Evolutionary conservation across 2,797 vertebrate species (phyloP).

Genomic region (Euthynnus affinis): DNA sequence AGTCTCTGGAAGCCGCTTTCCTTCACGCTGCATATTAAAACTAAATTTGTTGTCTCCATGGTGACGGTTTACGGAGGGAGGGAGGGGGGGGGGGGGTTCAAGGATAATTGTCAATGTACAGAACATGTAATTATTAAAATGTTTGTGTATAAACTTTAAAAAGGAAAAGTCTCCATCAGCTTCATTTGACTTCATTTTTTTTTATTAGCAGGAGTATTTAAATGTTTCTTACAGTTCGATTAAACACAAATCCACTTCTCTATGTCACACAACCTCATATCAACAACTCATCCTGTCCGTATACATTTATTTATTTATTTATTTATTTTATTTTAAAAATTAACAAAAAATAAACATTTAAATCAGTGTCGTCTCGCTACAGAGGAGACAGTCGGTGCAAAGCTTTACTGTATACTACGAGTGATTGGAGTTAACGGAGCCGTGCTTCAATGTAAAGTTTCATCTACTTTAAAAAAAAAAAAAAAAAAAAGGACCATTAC

Average conservation of each 20-base stretch:
- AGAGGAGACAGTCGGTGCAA: background rate
- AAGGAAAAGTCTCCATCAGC: slow-evolving; percentile 1
- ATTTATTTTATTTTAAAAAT: slow-evolving; percentile 2
- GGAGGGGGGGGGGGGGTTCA: too few relatives aligned
- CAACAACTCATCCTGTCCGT: background rate
- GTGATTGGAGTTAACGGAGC: background rate
- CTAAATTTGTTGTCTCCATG: background rate
- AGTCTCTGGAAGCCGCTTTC: slow-evolving; percentile 10
- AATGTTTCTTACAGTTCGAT: slow-evolving; percentile 34
- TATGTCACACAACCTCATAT: background rate
- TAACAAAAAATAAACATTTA: background rate
- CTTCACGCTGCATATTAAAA: background rate
- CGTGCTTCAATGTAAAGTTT: background rate
- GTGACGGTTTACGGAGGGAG: background rate
- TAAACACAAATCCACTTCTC: background rate
- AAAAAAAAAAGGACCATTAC: background rate
- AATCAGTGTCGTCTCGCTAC: background rate
- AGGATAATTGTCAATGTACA: background rate
- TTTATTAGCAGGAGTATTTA: slow-evolving; percentile 24
- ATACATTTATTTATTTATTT: background rate
- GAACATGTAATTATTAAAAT: background rate
- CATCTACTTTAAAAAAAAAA: too few relatives aligned
- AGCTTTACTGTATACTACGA: background rate
- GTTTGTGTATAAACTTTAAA: slow-evolving; percentile 33
- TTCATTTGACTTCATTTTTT: slow-evolving; percentile 27